These are phyloP conservation scores for Eupithecia inturbata DNA, from an alignment of 2,888 invertebrate genomes.

Conservation along the genomic window DNA sequence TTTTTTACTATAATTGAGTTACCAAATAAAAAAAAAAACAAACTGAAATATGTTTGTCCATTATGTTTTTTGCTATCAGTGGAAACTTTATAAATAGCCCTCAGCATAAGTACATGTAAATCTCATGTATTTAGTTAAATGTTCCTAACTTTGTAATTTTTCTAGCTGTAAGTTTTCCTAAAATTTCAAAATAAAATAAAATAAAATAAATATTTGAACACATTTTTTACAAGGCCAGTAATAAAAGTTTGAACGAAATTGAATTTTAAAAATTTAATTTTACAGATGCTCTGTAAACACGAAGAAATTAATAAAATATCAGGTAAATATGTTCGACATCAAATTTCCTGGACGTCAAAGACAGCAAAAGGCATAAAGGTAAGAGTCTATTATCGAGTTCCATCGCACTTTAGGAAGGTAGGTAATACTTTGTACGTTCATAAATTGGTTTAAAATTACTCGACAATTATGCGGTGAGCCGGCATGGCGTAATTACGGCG, in stretches of 20 bases:
- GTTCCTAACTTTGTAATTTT: too few species aligned
- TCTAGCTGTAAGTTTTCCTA: too few species aligned
- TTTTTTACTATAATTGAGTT: slow-evolving; percentile 47
- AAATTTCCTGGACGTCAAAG: slow-evolving; percentile 52
- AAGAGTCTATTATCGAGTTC: slow-evolving; percentile 33
- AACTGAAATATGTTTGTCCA: too few species aligned
- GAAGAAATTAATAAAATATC: slow-evolving; percentile 19
- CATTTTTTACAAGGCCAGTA: neutral
- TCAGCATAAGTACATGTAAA: too few species aligned
- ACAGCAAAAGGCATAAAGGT: slow-evolving; percentile 36
- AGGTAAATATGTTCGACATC: slow-evolving; percentile 31
- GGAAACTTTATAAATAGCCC: too few species aligned
- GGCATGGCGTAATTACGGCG: slow-evolving; percentile 73
- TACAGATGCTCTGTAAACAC: slow-evolving; percentile 25
- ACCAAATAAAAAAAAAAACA: too few species aligned
- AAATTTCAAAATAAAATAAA: too few species aligned
- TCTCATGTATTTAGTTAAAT: too few species aligned
- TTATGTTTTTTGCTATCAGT: too few species aligned
- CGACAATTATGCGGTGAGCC: slow-evolving; percentile 68
- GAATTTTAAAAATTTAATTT: too few species aligned
- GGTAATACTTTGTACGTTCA: slow-evolving; percentile 1
- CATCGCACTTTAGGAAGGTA: neutral
- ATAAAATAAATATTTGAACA: too few species aligned
- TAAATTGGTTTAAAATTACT: slow-evolving; percentile 56
- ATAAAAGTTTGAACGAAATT: too few species aligned